Evolutionary conservation across 2,113 vertebrate genomes (phyloP).

Genomic region (Apodemus speciosus): DNA sequence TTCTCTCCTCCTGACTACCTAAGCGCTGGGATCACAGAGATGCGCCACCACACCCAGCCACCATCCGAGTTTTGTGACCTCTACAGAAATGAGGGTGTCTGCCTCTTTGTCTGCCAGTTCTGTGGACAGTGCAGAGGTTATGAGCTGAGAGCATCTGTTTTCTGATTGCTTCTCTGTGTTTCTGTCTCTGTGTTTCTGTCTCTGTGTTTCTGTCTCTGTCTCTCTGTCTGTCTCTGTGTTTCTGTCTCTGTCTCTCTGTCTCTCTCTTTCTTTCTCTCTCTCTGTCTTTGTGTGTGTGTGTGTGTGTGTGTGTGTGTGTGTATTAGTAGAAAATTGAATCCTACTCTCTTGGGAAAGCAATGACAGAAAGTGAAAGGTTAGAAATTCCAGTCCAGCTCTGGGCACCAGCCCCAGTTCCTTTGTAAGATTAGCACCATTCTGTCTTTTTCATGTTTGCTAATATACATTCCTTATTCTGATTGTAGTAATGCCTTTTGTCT

Average conservation of each 20-base stretch:
- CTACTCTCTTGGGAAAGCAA: neutral
- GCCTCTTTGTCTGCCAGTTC: neutral
- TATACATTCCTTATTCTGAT: neutral
- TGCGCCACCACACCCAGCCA: neutral
- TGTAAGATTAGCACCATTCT: slow-evolving; percentile 24
- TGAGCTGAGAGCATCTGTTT: neutral
- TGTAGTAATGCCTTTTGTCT: neutral
- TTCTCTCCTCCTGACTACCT: neutral
- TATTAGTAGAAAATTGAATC: neutral
- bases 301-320: too few relatives aligned
- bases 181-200: neutral
- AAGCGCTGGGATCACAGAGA: neutral
- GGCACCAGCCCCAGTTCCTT: neutral
- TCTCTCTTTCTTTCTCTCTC: neutral
- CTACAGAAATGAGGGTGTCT: neutral
- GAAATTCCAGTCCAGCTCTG: neutral
- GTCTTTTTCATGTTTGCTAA: neutral
- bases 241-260: neutral
- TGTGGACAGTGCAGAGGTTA: neutral
- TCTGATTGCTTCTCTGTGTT: neutral
- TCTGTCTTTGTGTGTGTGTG: too few relatives aligned
- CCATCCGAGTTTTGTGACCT: neutral
- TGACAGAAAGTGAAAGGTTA: neutral
- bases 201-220: neutral
- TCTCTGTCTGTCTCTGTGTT: neutral